phyloP scores from a whole-genome alignment of 2,888 invertebrate species.

The Epistrophe grossulariae region DNA sequence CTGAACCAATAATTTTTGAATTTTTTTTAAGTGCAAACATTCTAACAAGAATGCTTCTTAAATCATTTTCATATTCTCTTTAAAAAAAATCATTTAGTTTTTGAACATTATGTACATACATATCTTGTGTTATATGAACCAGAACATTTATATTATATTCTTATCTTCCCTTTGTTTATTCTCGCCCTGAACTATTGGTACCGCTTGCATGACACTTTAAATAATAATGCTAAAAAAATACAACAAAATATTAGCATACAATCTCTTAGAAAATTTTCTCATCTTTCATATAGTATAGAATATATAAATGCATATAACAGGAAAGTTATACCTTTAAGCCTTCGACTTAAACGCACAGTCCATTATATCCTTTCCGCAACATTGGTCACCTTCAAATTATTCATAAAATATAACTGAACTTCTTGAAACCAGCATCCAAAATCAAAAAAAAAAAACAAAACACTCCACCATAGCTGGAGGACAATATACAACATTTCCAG shows the following conservation, averaged over 20 bases:
- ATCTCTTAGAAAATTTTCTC: background rate
- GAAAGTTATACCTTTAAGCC: background rate
- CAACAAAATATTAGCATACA: background rate
- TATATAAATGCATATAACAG: slow-evolving; percentile 1
- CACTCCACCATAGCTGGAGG: slow-evolving; percentile 11
- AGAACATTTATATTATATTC: background rate
- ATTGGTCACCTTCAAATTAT: slow-evolving; percentile 44
- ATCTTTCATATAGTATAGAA: slow-evolving; percentile 2
- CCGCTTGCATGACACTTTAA: background rate
- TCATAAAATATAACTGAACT: slow-evolving; percentile 53
- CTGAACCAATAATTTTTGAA: too few relatives aligned
- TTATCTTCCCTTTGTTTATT: background rate
- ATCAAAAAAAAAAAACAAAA: background rate
- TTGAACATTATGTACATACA: too few relatives aligned
- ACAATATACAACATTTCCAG: background rate
- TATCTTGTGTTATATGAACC: too few relatives aligned
- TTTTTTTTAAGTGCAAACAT: too few relatives aligned
- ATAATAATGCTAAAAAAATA: background rate
- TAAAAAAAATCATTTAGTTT: too few relatives aligned
- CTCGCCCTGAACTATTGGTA: background rate
- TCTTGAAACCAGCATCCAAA: slow-evolving; percentile 6
- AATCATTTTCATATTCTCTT: too few relatives aligned
- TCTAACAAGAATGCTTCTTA: too few relatives aligned
- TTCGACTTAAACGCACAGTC: slow-evolving; percentile 17
- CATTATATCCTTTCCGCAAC: slow-evolving; percentile 36